Evolutionary conservation across 2,113 vertebrate genomes (phyloP).

Genomic region (Malurus elegans): DNA sequence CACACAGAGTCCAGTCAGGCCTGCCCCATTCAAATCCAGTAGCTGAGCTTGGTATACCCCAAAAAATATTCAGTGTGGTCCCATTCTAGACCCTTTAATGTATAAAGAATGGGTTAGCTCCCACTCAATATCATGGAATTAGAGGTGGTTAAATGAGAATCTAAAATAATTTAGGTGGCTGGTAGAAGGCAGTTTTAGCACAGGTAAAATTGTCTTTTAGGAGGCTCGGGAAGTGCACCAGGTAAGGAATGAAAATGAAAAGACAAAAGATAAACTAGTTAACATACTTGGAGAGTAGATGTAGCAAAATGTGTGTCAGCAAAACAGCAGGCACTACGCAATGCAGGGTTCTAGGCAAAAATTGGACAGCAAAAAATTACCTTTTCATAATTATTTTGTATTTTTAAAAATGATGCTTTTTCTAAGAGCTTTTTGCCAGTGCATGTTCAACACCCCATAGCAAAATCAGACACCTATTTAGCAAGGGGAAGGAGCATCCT

Average conservation of each 20-base stretch:
- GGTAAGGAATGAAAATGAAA: background rate
- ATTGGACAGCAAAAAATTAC: background rate
- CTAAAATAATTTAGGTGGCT: background rate
- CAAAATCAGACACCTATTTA: background rate
- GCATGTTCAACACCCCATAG: background rate
- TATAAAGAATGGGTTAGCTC: background rate
- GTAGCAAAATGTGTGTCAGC: background rate
- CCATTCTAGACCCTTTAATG: background rate
- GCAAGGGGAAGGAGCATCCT: background rate
- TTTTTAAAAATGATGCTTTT: background rate
- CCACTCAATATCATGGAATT: background rate
- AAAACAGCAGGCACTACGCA: background rate
- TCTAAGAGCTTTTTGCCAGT: background rate
- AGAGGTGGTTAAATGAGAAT: background rate
- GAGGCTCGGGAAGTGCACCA: background rate
- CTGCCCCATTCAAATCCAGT: background rate
- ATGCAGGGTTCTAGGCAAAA: background rate
- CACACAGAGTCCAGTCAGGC: background rate
- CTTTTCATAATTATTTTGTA: background rate
- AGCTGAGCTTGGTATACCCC: background rate
- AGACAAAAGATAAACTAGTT: background rate
- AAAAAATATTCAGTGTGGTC: background rate
- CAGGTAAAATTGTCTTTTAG: background rate
- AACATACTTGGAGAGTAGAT: background rate
- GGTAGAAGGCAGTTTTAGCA: background rate